Base-by-base conservation (phyloP, 2,888 invertebrate species). In the Drosophila eohydei region DNA sequence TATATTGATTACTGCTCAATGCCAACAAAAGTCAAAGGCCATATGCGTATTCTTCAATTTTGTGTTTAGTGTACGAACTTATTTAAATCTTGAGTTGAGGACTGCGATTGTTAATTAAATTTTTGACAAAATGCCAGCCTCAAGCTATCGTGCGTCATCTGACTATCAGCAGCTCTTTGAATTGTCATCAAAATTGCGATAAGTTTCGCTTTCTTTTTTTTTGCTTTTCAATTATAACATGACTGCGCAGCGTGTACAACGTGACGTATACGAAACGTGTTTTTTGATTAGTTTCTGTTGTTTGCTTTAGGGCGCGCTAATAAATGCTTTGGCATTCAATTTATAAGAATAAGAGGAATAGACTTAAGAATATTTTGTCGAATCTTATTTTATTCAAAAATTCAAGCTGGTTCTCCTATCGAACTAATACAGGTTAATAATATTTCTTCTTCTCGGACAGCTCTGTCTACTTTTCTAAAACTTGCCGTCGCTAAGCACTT, bases 211-310 rank as follows among this genome's bases (percentile, higher is more conserved):
- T 38, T 12, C 8, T 38, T n/a, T 30, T 34, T 16, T 9, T 21
- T 12, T 28, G 16, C 9, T 28, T 32, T 63, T 50, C 30, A 40
- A 46, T 21, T 66, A 46, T 28, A 16, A 4, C 46, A 43, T 16
- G 46, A 38, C 12, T 12, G 38, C 26, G 8, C 21, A 14, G 21
- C 9, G 8, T 44, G 55, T 16, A 43, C 41, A 36, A 4, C 32
- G 21, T 58, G 70, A 36, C 76, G 63, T 55, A 58, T 75, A 44
- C 40, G 43, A 26, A 46, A 46, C 44, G 28, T 6, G n/a, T 9
- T 9, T 66, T 32, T 30, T 16, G 28, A 36, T 21, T 30, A 11
- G 2, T 46, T 34, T 66, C 14, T 11, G 11, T 50, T 50, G 41
- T 26, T n/a, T 21, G 36, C 56, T 67, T 43, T 68, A 4, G 16